Evolutionary conservation across 2,113 vertebrate genomes (phyloP).

Genomic region (Colinus virginianus): DNA sequence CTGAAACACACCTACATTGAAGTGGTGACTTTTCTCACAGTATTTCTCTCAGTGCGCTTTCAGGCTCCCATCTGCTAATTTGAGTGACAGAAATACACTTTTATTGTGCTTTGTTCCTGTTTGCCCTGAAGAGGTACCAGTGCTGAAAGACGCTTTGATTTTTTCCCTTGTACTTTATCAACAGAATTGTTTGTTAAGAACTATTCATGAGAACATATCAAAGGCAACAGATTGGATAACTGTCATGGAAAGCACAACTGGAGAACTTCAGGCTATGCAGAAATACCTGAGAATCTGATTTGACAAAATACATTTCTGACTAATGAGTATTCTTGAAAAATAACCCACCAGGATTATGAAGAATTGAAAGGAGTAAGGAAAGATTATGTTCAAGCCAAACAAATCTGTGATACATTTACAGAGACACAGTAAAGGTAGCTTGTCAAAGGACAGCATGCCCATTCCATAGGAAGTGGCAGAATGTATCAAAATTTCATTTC

Average conservation of each 20-base stretch:
- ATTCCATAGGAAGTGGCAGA: not conserved
- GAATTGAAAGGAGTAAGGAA: not conserved
- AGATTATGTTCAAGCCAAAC: constrained; percentile 28
- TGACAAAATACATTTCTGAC: not conserved
- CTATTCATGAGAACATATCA: not conserved
- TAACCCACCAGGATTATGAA: not conserved
- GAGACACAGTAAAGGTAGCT: not conserved
- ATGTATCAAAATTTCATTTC: not conserved
- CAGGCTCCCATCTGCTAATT: constrained; percentile 35
- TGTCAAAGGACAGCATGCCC: not conserved
- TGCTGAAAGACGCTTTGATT: constrained; percentile 12
- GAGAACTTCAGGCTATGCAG: not conserved
- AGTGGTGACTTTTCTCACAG: not conserved
- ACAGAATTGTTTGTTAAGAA: constrained; percentile 52
- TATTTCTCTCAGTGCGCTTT: constrained; percentile 1
- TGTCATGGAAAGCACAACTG: constrained; percentile 4
- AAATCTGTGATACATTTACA: not conserved
- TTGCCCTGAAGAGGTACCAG: constrained; percentile 47
- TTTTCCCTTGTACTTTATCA: constrained; percentile 43
- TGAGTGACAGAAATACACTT: constrained; percentile 48
- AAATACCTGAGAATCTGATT: not conserved
- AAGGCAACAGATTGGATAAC: constrained; percentile 24
- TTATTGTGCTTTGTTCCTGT: constrained; percentile 21
- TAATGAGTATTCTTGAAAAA: constrained; percentile 37
- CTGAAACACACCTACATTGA: not conserved